Conservation (phyloP, 2,797 vertebrate genomes). For the Rhinogobio ventralis region DNA sequence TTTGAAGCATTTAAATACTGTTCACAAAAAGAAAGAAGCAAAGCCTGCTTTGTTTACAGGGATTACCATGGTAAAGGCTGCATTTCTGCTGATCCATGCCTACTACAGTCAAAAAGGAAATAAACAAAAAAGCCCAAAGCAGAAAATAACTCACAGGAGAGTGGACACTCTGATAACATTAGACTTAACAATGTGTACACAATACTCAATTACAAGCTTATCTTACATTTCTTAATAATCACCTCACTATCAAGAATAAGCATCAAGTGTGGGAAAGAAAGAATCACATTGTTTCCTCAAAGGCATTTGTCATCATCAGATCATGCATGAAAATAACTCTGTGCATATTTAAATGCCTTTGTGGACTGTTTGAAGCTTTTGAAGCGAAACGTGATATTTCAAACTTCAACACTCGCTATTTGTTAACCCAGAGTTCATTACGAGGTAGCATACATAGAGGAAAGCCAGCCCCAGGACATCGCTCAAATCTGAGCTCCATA, state of each 20-base stretch:
- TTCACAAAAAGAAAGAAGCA: background rate
- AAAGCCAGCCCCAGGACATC: slow-evolving; percentile 67
- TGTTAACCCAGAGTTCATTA: slow-evolving; percentile 60
- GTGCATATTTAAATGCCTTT: slow-evolving; percentile 43
- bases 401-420: slow-evolving; percentile 58
- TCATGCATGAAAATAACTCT: slow-evolving; percentile 45
- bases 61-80: background rate
- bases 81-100: background rate
- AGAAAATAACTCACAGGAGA: slow-evolving; percentile 8
- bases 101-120: background rate
- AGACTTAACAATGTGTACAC: slow-evolving; percentile 8
- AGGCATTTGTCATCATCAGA: slow-evolving; percentile 41
- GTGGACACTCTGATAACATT: slow-evolving; percentile 26
- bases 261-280: slow-evolving; percentile 35
- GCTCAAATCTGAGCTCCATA: slow-evolving; percentile 66
- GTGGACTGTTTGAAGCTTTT: slow-evolving; percentile 54
- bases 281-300: slow-evolving; percentile 39
- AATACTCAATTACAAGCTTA: slow-evolving; percentile 15
- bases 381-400: slow-evolving; percentile 53
- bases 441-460: slow-evolving; percentile 53
- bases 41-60: background rate
- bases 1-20: background rate
- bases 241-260: slow-evolving; percentile 28
- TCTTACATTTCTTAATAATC: slow-evolving; percentile 37
- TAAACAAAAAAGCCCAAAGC: slow-evolving; percentile 20